A percentile compares a stretch with the other conserved stretches of the same genome.
Conservation (phyloP, 2,113 vertebrate genomes). For the Stegostoma tigrinum region DNA sequence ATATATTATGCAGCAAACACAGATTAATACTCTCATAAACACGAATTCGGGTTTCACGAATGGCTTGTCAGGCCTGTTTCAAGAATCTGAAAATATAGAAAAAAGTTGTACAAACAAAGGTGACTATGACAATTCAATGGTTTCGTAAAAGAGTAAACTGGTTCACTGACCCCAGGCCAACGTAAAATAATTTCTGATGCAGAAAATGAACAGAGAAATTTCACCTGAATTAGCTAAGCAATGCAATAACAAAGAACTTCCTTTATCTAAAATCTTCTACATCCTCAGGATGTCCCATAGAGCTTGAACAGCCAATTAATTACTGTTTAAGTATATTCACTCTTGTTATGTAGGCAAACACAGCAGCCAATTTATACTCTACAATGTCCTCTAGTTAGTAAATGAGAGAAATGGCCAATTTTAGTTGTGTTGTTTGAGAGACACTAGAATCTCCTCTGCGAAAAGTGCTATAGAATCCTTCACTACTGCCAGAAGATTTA, state of each 20-base stretch:
- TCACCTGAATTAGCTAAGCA: background rate
- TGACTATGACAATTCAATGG: too few relatives aligned
- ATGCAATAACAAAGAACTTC: background rate
- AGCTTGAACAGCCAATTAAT: background rate
- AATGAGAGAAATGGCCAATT: background rate
- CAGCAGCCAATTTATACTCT: background rate
- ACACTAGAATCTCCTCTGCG: background rate
- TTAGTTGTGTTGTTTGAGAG: background rate
- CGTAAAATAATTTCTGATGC: background rate
- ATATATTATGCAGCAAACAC: background rate
- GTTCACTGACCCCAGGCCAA: background rate
- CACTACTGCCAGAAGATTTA: background rate
- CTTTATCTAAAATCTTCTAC: background rate
- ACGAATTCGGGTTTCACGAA: too few relatives aligned
- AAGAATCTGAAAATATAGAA: too few relatives aligned
- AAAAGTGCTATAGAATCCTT: background rate
- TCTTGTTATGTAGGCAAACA: background rate
- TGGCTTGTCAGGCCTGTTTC: too few relatives aligned
- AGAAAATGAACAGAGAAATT: background rate
- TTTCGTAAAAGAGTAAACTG: too few relatives aligned
- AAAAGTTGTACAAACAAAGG: too few relatives aligned
- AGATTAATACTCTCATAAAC: too few relatives aligned
- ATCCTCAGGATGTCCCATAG: background rate
- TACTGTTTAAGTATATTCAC: background rate
- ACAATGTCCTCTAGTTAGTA: background rate